Evolutionary conservation across 2,113 vertebrate species (phyloP).

Genomic region (Daphoenositta chrysoptera): DNA sequence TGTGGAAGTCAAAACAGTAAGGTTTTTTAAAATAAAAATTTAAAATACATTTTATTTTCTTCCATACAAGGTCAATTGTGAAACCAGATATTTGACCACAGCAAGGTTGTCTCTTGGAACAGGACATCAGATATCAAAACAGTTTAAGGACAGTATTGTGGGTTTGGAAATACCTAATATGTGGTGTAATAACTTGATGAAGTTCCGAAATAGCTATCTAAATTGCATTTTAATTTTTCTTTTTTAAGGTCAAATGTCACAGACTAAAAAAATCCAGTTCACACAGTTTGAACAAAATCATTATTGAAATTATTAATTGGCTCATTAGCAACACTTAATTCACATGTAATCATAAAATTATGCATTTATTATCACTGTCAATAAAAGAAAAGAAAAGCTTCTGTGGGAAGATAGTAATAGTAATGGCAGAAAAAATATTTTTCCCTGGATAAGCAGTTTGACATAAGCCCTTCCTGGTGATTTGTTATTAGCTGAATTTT

Average conservation of each 20-base stretch:
- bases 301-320: not conserved
- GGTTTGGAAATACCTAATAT: not conserved
- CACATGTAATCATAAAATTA: not conserved
- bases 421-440: not conserved
- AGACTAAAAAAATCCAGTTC: not conserved
- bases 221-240: not conserved
- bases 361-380: not conserved
- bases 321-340: not conserved
- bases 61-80: not conserved
- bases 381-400: not conserved
- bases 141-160: not conserved
- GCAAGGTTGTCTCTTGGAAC: not conserved
- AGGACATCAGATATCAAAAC: not conserved
- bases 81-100: not conserved
- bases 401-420: not conserved
- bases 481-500: not conserved
- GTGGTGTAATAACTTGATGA: not conserved
- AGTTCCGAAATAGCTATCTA: not conserved
- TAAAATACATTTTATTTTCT: not conserved
- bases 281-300: not conserved
- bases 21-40: not conserved
- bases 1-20: not conserved
- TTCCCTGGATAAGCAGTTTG: not conserved
- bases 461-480: not conserved
- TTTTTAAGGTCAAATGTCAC: not conserved